Evolutionary conservation across 2,888 invertebrate species (phyloP), one percentile per base, ranked within the genome.

Genomic region (Eupithecia insigniata): DNA sequence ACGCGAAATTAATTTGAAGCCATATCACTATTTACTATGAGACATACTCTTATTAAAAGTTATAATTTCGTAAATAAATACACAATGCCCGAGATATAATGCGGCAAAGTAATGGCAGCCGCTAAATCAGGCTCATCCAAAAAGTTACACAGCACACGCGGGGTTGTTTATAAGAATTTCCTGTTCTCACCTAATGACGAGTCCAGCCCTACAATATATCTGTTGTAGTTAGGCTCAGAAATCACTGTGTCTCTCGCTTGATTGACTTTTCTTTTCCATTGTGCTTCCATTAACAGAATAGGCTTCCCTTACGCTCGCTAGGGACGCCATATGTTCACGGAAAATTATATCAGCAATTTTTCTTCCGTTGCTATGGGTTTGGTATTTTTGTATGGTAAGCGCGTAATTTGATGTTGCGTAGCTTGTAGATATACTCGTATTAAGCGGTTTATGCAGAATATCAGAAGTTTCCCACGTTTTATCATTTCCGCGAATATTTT

Each of bases 211-310:
- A 84, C 90, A 87, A 92, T 92, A 91, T 92, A 92, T 92, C 90
- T 92, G 87, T 81, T 85, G 90, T 91, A 92, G 91, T 91, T 92
- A 92, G 89, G 89, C 90, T 88, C 91, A 92, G 91, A 92, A 93
- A 93, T 93, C 92, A 90, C 91, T 85, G 89, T 84, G 88, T 90
- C 90, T 90, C 88, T 90, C 89, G 89, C 90, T 90, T 92, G 92
- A 92, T 93, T 92, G 92, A 92, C 92, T 92, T 92, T 92, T 92
- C 92, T 90, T 91, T 92, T 88, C 91, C 91, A 92, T 92, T 92
- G 91, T 90, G 88, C 87, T 86, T 88, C 91, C 92, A 92, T 93
- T 93, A 92, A 88, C 89, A 90, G 88, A 92, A 92, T 92, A 88
- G 92, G 90, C 89, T 89, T 87, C 76, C 88, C 84, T 34, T 39